Evolutionary conservation across 2,888 invertebrate species (phyloP), one percentile per base, ranked within the genome.

Genomic region (Acanthosepion esculentum): DNA sequence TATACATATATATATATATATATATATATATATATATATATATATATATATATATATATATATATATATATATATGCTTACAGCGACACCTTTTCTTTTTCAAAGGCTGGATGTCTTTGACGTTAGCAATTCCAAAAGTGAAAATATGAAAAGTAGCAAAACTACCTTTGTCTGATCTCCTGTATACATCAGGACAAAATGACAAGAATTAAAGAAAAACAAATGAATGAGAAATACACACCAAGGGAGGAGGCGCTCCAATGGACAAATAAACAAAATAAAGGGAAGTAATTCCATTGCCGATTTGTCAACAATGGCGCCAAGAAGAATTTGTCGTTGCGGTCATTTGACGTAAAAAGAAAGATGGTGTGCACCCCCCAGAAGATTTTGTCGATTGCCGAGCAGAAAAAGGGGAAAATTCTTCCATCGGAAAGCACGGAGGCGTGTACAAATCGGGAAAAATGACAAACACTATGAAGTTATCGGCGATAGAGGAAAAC

Each of bases 221-320:
- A 33, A 33, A 78, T n/a, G 78, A 12, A 33, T 15, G n/a, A 12
- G 78, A 78, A 78, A 78, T 78, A 78, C 12, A n/a, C 78, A 78
- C n/a, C 12, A 33, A 78, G 78, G 78, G 78, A 78, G 12, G 12
- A 78, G 12, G 12, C n/a, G 78, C 78, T 78, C 15, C 20, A 8
- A 15, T 33, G 33, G 10, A 78, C 2, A 78, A 78, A n/a, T 78
- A 33, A 78, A 78, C 6, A 78, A 23, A n/a, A 15, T 15, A 78
- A 78, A 33, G 78, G 78, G 78, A 78, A n/a, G 78, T 78, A 78
- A 78, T 33, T 78, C 78, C 12, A 78, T n/a, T 78, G 78, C n/a
- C 78, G n/a, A 78, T 78, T n/a, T 78, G n/a, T 33, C 78, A 78
- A 78, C 78, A 78, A 78, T 78, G 78, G 78, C 78, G n/a, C 78